These are phyloP conservation scores for Malthinus seriepunctatus DNA, from an alignment of 2,888 invertebrate genomes.

Conservation along the genomic window DNA sequence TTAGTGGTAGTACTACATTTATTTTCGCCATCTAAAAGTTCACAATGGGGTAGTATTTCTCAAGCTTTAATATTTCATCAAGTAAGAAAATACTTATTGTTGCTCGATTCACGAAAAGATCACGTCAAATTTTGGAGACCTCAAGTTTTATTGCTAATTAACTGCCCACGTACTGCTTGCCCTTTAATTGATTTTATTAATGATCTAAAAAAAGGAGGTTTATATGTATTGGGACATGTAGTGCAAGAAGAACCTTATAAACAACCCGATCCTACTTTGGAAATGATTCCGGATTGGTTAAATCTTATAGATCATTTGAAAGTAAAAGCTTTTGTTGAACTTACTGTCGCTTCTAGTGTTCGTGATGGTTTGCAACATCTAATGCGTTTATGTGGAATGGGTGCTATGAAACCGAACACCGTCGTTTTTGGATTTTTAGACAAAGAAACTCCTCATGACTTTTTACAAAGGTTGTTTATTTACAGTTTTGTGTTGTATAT, in stretches of 20 bases:
- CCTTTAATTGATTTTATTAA: conserved; percentile 97
- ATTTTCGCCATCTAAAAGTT: conserved; percentile 81
- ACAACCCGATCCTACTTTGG: conserved; percentile 70
- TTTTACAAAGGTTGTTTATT: conserved; percentile 69
- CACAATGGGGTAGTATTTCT: conserved; percentile 95
- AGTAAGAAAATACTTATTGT: conserved; percentile 93
- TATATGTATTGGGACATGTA: conserved; percentile 88
- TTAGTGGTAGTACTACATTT: conserved; percentile 88
- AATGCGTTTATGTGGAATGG: conserved; percentile 88
- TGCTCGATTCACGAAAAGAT: conserved; percentile 94
- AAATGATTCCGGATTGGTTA: conserved; percentile 88
- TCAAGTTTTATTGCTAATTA: conserved; percentile 90
- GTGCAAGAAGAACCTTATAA: conserved; percentile 64
- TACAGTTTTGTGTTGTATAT: conserved; percentile 5
- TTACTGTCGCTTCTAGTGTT: conserved; percentile 84
- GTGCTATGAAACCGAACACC: conserved; percentile 99
- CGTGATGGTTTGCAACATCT: conserved; percentile 92
- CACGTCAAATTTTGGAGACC: conserved; percentile 99
- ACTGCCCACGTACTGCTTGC: conserved; percentile 87
- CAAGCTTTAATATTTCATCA: conserved; percentile 99
- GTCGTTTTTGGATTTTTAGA: conserved; percentile 95
- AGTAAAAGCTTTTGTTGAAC: conserved; percentile 95
- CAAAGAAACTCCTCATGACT: conserved; percentile 72
- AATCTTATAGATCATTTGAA: conserved; percentile 93
- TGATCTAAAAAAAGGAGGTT: conserved; percentile 92